Base-by-base conservation (phyloP, 1,140 invertebrate genomes). In the Aricia agestis region DNA sequence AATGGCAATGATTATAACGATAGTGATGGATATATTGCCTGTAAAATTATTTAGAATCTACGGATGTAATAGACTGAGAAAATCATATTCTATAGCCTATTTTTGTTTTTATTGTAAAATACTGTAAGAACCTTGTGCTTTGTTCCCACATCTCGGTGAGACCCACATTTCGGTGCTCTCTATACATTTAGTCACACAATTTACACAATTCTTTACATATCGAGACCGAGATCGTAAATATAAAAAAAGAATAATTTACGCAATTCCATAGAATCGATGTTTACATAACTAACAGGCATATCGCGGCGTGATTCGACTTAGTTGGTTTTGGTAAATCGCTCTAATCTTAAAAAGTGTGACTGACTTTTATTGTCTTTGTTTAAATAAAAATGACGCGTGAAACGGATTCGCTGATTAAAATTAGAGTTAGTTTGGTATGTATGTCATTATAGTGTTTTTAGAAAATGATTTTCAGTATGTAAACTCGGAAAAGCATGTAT, bases 231-330 rank as follows among this genome's bases (percentile, higher is more conserved):
- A 52, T 52, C 1, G 25, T n/a, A n/a, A n/a, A n/a, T n/a, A n/a
- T n/a, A n/a, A 52, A 52, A 52, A 52, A 52, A 63, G 18, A 10
- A 10, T 17, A 63, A 11, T 25, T 63, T 19, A 63, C 59, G 59
- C 18, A 63, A 63, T 11, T 18, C 59, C 17, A 25, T 18, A 18
- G 59, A 63, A 63, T 63, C 59, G 11, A 25, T 63, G 59, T 63
- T 63, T 63, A 63, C 59, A 63, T 63, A 63, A 63, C 59, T 63
- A 63, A 63, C 18, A 63, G 59, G 17, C 59, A 63, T 10, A 63
- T 18, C 19, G 58, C 58, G 59, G 11, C 18, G 6, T 17, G 19
- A 63, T 63, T 63, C 59, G 59, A 63, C 18, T 63, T 63, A 63
- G 59, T 63, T 25, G 59, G 18, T 31, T 63, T 63, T 63, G 59